These are phyloP conservation scores for Yoshiicerus persimilis DNA, from an alignment of 1,140 invertebrate species.

Conservation along the genomic window DNA sequence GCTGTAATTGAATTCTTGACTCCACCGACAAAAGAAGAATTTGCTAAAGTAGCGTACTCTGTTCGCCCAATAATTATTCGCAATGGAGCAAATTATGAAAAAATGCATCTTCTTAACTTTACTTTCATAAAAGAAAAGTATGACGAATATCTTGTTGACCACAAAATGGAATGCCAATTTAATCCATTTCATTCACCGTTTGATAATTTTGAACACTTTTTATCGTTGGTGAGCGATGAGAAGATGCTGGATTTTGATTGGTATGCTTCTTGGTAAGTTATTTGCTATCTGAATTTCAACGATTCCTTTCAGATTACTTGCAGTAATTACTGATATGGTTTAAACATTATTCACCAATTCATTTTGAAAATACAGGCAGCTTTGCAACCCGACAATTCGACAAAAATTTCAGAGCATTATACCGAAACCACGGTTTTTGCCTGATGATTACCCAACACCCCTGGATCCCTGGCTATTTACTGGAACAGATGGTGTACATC, in stretches of 20 bases:
- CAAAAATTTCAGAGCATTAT: background rate
- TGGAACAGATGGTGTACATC: background rate
- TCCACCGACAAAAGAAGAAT: background rate
- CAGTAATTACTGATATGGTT: too few species aligned
- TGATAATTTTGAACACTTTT: background rate
- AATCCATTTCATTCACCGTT: background rate
- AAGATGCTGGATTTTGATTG: background rate
- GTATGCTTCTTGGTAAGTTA: background rate
- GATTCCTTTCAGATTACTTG: too few species aligned
- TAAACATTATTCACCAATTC: too few species aligned
- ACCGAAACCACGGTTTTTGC: background rate
- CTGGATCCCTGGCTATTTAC: background rate
- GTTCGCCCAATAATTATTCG: background rate
- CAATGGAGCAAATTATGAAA: background rate
- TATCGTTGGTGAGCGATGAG: background rate
- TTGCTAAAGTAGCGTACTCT: background rate
- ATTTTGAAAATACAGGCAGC: background rate
- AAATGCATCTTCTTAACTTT: background rate
- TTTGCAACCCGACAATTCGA: background rate
- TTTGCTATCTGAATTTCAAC: too few species aligned
- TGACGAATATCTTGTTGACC: background rate
- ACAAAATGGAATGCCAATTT: background rate
- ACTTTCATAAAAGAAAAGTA: background rate
- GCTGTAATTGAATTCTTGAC: background rate
- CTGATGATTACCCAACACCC: background rate